Evolutionary conservation across 2,888 invertebrate species (phyloP).

Genomic region (Drosophila glabriapex): DNA sequence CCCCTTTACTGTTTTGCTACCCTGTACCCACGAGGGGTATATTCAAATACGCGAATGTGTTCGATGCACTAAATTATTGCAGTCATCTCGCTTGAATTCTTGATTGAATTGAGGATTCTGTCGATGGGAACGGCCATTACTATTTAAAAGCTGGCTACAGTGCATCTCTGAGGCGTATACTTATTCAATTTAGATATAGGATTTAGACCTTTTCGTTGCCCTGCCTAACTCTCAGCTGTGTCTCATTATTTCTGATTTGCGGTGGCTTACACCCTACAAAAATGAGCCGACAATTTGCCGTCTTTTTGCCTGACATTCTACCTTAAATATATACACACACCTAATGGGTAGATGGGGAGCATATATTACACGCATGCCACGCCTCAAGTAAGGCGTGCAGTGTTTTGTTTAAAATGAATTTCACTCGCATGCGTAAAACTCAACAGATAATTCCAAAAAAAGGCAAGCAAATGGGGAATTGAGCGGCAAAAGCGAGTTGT

Average conservation of each 20-base stretch:
- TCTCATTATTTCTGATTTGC: slow-evolving; percentile 78
- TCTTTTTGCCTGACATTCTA: slow-evolving; percentile 46
- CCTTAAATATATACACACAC: not conserved
- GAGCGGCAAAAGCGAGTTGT: slow-evolving; percentile 43
- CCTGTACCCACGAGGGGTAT: not conserved
- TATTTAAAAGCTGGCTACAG: not conserved
- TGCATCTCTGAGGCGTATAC: not conserved
- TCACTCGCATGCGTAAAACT: slow-evolving; percentile 35
- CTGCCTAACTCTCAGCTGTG: slow-evolving; percentile 63
- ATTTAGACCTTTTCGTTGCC: not conserved
- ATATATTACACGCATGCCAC: slow-evolving; percentile 54
- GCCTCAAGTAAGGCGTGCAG: slow-evolving; percentile 37
- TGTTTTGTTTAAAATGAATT: slow-evolving; percentile 61
- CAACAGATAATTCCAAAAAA: slow-evolving; percentile 23
- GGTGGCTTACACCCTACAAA: slow-evolving; percentile 37
- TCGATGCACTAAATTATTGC: not conserved
- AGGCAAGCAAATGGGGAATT: not conserved
- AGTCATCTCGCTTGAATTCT: not conserved
- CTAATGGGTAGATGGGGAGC: not conserved
- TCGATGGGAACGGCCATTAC: not conserved
- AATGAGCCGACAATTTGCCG: slow-evolving; percentile 54
- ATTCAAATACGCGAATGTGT: too few relatives aligned
- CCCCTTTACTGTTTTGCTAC: not conserved
- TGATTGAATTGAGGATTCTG: not conserved
- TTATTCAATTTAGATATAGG: not conserved